Evolutionary conservation across 2,113 vertebrate species (phyloP).

Genomic region (Etia nguti): DNA sequence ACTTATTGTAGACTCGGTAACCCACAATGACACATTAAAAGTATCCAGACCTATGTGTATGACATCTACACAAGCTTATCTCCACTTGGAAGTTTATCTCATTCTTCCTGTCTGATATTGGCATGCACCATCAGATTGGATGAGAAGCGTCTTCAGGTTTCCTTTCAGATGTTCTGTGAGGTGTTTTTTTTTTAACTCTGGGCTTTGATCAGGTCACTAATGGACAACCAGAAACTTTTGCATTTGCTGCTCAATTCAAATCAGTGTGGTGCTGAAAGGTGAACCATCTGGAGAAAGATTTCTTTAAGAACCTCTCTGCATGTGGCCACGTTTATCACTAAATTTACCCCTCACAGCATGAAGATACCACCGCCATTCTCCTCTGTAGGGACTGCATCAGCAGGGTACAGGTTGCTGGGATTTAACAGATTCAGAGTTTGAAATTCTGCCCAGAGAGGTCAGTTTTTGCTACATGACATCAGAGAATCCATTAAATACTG

Average conservation of each 20-base stretch:
- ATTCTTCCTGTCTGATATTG: fast-evolving
- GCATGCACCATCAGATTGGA: fast-evolving
- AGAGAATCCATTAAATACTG: background rate
- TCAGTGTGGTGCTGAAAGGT: fast-evolving
- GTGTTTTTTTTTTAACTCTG: background rate
- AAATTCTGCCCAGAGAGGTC: background rate
- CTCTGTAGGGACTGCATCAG: background rate
- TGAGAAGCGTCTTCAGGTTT: background rate
- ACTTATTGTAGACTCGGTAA: background rate
- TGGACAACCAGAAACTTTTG: background rate
- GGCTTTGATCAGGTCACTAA: background rate
- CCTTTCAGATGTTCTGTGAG: background rate
- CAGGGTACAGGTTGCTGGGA: background rate
- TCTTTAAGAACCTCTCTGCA: background rate
- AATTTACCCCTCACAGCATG: background rate
- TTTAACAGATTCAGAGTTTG: background rate
- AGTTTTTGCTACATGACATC: background rate
- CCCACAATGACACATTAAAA: background rate
- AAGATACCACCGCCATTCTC: background rate
- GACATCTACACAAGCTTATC: background rate
- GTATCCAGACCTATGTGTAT: fast-evolving
- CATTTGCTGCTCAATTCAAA: background rate
- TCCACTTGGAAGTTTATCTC: no score
- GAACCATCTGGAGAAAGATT: background rate
- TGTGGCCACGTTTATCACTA: background rate